A percentile compares a stretch with the other conserved stretches of the same genome.
These are phyloP conservation scores for Porites rus DNA, from an alignment of 92 coral and sea anemone genomes.

Conservation along the genomic window DNA sequence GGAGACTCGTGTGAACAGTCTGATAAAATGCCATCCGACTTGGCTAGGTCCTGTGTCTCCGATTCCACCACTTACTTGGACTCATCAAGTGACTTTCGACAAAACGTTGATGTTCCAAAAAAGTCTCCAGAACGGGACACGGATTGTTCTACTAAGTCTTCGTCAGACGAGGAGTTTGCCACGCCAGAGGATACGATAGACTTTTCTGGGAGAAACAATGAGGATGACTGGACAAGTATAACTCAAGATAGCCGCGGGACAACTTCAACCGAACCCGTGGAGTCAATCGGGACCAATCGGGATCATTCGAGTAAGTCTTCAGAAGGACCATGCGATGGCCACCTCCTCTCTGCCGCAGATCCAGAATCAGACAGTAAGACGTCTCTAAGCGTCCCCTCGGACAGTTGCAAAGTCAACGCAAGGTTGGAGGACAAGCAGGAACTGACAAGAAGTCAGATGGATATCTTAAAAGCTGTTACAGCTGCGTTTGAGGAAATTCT, in stretches of 20 bases:
- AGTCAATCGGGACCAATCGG: neutral
- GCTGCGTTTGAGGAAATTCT: slow-evolving; percentile 83
- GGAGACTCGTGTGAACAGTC: neutral
- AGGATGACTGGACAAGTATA: neutral
- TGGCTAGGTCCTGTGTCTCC: neutral
- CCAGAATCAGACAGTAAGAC: neutral
- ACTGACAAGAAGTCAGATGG: slow-evolving; percentile 77
- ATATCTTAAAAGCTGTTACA: slow-evolving; percentile 82
- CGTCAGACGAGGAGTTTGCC: slow-evolving; percentile 14
- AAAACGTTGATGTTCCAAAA: neutral
- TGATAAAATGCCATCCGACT: slow-evolving; percentile 3
- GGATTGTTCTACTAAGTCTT: neutral
- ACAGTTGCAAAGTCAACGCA: slow-evolving; percentile 1
- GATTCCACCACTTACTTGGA: neutral
- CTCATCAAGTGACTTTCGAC: neutral
- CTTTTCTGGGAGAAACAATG: neutral
- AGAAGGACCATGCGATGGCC: neutral
- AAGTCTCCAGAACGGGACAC: slow-evolving; percentile 2
- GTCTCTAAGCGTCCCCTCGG: neutral
- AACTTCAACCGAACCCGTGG: neutral
- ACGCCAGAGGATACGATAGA: slow-evolving; percentile 22
- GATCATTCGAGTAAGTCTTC: neutral
- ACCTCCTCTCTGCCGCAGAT: neutral
- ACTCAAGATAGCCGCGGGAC: neutral
- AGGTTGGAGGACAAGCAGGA: slow-evolving; percentile 26